A percentile compares a stretch with the other conserved stretches of the same genome.
These are phyloP conservation scores for Hypena proboscidalis DNA, from an alignment of 2,888 invertebrate genomes.

Conservation along the genomic window DNA sequence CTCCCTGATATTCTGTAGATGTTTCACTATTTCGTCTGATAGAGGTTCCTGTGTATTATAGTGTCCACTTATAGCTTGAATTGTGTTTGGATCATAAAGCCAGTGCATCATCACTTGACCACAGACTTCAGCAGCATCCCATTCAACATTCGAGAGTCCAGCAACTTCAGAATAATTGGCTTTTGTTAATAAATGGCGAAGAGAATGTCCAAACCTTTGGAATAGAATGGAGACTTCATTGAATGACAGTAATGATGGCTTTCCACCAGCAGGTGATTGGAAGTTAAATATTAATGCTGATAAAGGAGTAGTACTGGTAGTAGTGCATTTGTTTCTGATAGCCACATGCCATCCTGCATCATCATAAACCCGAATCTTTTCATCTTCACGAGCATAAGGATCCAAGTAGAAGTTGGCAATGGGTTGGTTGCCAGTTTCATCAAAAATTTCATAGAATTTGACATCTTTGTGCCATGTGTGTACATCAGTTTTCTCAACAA, in stretches of 20 bases:
- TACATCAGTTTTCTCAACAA: constrained; percentile 87
- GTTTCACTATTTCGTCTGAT: constrained; percentile 87
- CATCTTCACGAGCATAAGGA: constrained; percentile 89
- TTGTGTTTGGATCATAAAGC: constrained; percentile 87
- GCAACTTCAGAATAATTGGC: constrained; percentile 93
- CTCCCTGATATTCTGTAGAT: constrained; percentile 86
- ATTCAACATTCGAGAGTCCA: constrained; percentile 95
- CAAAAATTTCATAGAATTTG: constrained; percentile 92
- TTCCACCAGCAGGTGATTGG: constrained; percentile 85
- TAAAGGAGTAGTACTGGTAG: constrained; percentile 88
- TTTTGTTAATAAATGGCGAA: constrained; percentile 94
- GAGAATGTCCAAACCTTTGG: constrained; percentile 93
- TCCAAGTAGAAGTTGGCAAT: constrained; percentile 95
- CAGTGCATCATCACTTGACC: constrained; percentile 94
- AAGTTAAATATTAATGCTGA: constrained; percentile 95
- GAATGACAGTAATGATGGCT: constrained; percentile 90
- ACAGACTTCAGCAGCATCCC: constrained; percentile 95
- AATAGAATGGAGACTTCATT: constrained; percentile 91
- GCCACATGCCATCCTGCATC: constrained; percentile 91
- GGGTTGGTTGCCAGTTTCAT: constrained; percentile 86
- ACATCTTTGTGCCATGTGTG: constrained; percentile 95
- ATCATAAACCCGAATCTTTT: constrained; percentile 86
- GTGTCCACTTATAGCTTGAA: constrained; percentile 89
- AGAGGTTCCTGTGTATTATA: constrained; percentile 90
- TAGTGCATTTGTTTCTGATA: constrained; percentile 89